Conservation (phyloP, 2,888 invertebrate genomes). For the Himalopsyche anomala region DNA sequence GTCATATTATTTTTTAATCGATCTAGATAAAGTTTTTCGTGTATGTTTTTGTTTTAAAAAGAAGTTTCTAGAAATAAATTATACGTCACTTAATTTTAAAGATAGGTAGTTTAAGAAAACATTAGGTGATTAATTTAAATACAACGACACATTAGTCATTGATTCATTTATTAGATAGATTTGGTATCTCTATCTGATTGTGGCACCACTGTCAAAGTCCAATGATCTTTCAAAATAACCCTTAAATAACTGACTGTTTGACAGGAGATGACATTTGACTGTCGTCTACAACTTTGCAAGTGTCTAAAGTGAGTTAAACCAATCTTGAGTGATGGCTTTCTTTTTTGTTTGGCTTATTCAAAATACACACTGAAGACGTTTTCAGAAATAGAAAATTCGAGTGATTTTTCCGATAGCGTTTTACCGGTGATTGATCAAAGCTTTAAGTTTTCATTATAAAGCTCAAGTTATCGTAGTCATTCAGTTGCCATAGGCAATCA, state of each 20-base stretch:
- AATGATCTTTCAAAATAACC: not conserved
- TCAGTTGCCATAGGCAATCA: not conserved
- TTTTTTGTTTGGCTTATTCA: constrained; percentile 2
- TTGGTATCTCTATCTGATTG: too few relatives aligned
- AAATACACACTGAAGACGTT: not conserved
- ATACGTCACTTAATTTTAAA: too few relatives aligned
- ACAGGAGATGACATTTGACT: constrained; percentile 47
- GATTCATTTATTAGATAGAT: too few relatives aligned
- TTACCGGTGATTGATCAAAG: not conserved
- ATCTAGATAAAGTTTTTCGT: too few relatives aligned
- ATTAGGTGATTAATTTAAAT: too few relatives aligned
- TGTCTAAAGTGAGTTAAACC: not conserved
- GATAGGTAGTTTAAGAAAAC: too few relatives aligned
- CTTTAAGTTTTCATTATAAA: constrained; percentile 5
- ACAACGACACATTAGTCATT: too few relatives aligned
- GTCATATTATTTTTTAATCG: too few relatives aligned
- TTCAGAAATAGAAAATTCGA: constrained; percentile 3
- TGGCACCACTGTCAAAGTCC: not conserved
- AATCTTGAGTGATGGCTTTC: constrained; percentile 39
- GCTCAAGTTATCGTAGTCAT: not conserved
- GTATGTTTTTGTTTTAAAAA: too few relatives aligned
- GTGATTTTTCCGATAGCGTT: not conserved
- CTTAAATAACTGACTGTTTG: constrained; percentile 44
- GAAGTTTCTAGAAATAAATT: too few relatives aligned
- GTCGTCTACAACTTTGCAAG: constrained; percentile 42